These are phyloP conservation scores for Caenorhabditis briggsae DNA, from an alignment of 1,140 invertebrate species.

Conservation along the genomic window DNA sequence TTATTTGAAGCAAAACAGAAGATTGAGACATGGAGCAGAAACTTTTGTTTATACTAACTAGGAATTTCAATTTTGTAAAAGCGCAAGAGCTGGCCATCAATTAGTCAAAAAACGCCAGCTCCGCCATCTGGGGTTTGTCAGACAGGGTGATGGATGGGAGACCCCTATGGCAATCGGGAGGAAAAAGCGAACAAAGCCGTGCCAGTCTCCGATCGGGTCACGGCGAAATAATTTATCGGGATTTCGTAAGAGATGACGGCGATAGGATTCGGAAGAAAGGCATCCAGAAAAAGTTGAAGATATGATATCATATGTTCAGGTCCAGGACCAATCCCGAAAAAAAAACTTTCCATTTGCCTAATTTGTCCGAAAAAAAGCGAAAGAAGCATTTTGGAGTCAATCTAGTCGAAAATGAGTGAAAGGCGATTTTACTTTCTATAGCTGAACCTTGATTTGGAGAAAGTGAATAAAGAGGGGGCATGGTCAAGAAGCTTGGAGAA, in stretches of 20 bases:
- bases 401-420: constrained; percentile 49
- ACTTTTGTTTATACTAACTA: too few species aligned
- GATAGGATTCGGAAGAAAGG: neutral
- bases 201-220: constrained; percentile 26
- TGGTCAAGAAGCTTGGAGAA: constrained; percentile 28
- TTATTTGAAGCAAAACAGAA: too few species aligned
- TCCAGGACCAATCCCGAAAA: too few species aligned
- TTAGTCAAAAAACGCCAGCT: constrained; percentile 12
- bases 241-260: constrained; percentile 9
- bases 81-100: neutral
- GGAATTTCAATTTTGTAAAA: neutral
- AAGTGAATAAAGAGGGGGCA: constrained; percentile 30
- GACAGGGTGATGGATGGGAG: constrained; percentile 42
- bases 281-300: too few species aligned
- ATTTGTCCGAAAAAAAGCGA: neutral
- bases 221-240: neutral
- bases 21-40: too few species aligned
- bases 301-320: too few species aligned
- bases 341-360: neutral
- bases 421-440: constrained; percentile 55
- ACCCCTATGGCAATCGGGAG: constrained; percentile 47
- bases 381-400: constrained; percentile 12
- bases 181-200: neutral
- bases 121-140: constrained; percentile 45
- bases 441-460: constrained; percentile 56